Conservation (phyloP, 1,140 invertebrate genomes). For the Drosophila willistoni region DNA sequence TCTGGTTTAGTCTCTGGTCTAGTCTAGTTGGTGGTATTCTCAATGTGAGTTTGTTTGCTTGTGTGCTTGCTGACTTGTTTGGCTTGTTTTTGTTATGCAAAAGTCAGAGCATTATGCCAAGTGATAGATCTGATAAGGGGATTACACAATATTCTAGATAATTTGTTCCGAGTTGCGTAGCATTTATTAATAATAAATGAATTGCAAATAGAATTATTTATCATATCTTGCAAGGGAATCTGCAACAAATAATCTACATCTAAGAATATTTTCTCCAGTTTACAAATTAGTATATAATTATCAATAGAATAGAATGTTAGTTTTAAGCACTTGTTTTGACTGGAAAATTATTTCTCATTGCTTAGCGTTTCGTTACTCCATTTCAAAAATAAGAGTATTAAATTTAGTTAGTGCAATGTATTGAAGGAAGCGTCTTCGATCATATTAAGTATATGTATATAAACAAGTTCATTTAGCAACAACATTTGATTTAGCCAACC, state of each 20-base stretch:
- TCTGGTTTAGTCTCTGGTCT: background rate
- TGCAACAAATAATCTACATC: background rate
- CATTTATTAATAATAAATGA: constrained; percentile 4
- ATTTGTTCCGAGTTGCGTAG: background rate
- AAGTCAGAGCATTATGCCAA: background rate
- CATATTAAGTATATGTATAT: too few relatives aligned
- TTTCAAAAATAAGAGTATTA: too few relatives aligned
- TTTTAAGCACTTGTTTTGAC: too few relatives aligned
- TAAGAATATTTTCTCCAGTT: too few relatives aligned
- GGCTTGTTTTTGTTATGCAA: constrained; percentile 30
- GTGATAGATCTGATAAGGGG: constrained; percentile 13
- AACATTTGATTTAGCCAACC: too few relatives aligned
- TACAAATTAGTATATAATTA: too few relatives aligned
- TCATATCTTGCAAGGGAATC: background rate
- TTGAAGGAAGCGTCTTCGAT: too few relatives aligned
- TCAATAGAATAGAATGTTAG: too few relatives aligned
- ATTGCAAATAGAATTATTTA: constrained; percentile 1
- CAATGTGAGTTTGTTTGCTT: constrained; percentile 18
- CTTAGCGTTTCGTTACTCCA: too few relatives aligned
- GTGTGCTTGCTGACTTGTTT: constrained; percentile 37
- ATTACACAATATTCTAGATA: constrained; percentile 13
- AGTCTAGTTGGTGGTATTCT: background rate
- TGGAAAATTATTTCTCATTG: too few relatives aligned
- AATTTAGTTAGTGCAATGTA: too few relatives aligned
- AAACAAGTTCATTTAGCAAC: too few relatives aligned